Evolutionary conservation across 2,113 vertebrate genomes (phyloP).

Genomic region (Seriola dumerili): DNA sequence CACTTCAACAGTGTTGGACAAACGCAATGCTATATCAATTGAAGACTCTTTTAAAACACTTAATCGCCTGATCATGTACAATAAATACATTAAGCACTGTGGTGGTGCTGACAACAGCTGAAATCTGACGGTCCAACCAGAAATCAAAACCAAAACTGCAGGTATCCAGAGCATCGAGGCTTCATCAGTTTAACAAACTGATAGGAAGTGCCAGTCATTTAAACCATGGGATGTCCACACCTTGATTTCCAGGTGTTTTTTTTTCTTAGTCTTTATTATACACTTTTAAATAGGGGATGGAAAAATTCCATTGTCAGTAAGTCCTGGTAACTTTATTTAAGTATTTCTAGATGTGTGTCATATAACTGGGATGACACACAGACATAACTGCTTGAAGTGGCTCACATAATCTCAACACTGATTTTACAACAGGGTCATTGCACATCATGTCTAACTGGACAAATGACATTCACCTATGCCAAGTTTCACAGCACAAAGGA

Average conservation of each 20-base stretch:
- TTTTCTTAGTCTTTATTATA: not conserved
- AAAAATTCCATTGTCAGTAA: not conserved
- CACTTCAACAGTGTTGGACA: not conserved
- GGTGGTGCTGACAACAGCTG: not conserved
- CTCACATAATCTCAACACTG: constrained; percentile 17
- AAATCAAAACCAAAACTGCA: constrained; percentile 2
- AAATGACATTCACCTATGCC: not conserved
- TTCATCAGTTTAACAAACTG: not conserved
- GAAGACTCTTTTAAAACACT: not conserved
- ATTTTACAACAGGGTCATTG: constrained; percentile 3
- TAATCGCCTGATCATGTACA: not conserved
- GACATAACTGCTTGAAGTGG: not conserved
- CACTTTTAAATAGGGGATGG: not conserved
- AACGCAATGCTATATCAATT: not conserved
- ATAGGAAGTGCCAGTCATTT: not conserved
- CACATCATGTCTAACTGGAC: not conserved
- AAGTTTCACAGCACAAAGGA: constrained; percentile 24
- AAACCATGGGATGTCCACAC: not conserved
- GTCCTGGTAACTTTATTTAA: not conserved
- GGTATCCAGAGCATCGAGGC: not conserved
- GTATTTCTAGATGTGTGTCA: not conserved
- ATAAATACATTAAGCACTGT: not conserved
- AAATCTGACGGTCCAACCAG: not conserved
- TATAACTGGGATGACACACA: constrained; percentile 1
- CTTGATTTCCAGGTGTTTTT: not conserved